Evolutionary conservation across 2,797 vertebrate genomes (phyloP).

Genomic region (Strix occidentalis): DNA sequence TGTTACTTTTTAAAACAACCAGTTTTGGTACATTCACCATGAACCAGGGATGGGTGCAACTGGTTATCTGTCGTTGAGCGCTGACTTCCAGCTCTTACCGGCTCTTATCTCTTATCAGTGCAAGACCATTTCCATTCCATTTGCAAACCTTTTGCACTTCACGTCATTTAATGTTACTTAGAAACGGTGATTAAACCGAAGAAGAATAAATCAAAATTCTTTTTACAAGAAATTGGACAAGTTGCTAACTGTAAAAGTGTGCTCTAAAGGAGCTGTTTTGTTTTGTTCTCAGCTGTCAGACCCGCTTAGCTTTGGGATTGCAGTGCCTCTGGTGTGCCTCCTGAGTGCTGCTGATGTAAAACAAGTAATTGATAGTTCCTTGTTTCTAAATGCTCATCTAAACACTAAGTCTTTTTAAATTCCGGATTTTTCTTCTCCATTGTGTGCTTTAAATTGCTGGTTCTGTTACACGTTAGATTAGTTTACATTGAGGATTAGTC

Average conservation of each 20-base stretch:
- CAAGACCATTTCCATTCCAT: background rate
- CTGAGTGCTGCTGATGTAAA: too few species aligned
- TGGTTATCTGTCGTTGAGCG: background rate
- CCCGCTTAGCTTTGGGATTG: too few species aligned
- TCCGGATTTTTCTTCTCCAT: background rate
- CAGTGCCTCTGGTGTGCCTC: too few species aligned
- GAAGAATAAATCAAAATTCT: background rate
- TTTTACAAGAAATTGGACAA: background rate
- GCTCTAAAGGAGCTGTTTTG: background rate
- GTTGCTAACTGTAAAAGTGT: background rate
- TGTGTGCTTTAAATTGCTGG: background rate
- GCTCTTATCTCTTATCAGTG: background rate
- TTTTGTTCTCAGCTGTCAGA: background rate
- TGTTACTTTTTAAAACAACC: background rate
- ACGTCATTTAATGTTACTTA: background rate
- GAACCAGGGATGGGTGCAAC: background rate
- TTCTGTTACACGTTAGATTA: background rate
- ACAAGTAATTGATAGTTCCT: background rate
- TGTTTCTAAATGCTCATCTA: background rate
- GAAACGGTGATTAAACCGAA: background rate
- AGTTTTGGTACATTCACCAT: rapidly evolving
- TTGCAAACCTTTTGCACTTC: background rate
- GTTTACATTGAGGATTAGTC: conserved; percentile 23
- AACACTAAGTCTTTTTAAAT: background rate
- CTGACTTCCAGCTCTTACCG: background rate